These are phyloP conservation scores for Aplysia californica DNA, from an alignment of 1,140 invertebrate species.

Conservation along the genomic window DNA sequence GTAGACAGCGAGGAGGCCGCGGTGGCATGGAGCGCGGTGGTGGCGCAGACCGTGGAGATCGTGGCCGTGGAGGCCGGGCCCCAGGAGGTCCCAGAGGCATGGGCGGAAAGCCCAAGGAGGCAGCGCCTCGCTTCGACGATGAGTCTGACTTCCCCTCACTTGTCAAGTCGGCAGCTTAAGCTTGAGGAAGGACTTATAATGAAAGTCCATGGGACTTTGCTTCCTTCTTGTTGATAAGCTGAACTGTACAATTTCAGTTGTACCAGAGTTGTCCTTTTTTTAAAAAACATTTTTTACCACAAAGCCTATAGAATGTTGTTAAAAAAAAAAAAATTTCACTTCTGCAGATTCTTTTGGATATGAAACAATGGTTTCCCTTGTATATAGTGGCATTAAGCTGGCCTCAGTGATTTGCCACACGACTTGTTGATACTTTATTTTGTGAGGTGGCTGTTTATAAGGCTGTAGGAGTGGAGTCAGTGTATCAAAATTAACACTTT, in stretches of 20 bases:
- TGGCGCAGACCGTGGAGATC: too few species aligned
- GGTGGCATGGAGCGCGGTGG: slow-evolving; percentile 32
- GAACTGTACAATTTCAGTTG: neutral
- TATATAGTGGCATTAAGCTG: slow-evolving; percentile 10
- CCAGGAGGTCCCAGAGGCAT: slow-evolving; percentile 40
- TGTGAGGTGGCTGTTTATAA: neutral
- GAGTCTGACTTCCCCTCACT: slow-evolving; percentile 90
- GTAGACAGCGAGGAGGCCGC: slow-evolving; percentile 46
- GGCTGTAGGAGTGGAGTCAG: too few species aligned
- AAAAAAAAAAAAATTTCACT: neutral
- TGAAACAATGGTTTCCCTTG: too few species aligned
- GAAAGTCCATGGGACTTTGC: neutral
- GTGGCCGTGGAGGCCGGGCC: slow-evolving; percentile 44
- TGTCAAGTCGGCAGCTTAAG: slow-evolving; percentile 51
- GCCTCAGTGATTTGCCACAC: neutral
- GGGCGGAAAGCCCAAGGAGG: slow-evolving; percentile 66
- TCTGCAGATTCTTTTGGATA: neutral
- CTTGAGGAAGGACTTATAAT: slow-evolving; percentile 29
- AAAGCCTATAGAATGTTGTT: neutral
- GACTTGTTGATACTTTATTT: neutral
- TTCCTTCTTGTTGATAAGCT: neutral
- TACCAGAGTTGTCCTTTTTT: neutral
- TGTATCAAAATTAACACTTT: too few species aligned
- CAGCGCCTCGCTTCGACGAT: slow-evolving; percentile 93
- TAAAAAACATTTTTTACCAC: too few species aligned